phyloP scores from a whole-genome alignment of 2,797 vertebrate species.

The Sebastes paucispinis region DNA sequence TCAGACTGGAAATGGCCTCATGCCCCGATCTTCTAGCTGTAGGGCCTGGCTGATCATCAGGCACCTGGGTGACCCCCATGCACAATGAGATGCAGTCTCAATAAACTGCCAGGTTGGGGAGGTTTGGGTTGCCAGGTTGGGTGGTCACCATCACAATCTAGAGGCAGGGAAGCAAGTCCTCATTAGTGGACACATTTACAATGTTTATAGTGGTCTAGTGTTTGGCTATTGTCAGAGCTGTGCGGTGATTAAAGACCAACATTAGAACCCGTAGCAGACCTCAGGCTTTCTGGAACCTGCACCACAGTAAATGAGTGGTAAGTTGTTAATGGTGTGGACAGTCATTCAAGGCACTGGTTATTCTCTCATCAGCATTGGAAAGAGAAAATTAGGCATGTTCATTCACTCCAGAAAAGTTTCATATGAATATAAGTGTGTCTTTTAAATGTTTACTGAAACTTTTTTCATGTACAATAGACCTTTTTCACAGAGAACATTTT shows the following conservation, averaged over 20 bases:
- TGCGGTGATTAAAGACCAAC: conserved; percentile 78
- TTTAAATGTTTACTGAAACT: conserved; percentile 15
- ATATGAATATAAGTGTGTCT: conserved; percentile 11
- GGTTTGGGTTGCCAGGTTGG: conserved; percentile 43
- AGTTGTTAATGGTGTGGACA: conserved; percentile 76
- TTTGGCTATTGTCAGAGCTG: conserved; percentile 65
- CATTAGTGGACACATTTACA: conserved; percentile 50
- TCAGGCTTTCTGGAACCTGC: conserved; percentile 76
- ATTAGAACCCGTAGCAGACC: conserved; percentile 77
- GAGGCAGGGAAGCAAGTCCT: conserved; percentile 39
- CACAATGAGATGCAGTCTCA: conserved; percentile 11
- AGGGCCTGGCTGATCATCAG: conserved; percentile 33
- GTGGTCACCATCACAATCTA: conserved; percentile 38
- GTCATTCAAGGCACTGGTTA: conserved; percentile 68
- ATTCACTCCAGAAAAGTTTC: conserved; percentile 49
- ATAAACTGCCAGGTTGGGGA: conserved; percentile 39
- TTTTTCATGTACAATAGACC: background rate
- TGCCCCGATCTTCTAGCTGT: conserved; percentile 39
- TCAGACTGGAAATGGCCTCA: conserved; percentile 34
- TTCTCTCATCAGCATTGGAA: conserved; percentile 63
- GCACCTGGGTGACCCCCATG: conserved; percentile 43
- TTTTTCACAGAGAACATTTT: background rate
- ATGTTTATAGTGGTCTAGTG: conserved; percentile 52
- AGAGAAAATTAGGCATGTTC: conserved; percentile 41
- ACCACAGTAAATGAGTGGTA: conserved; percentile 67